These are phyloP conservation scores for Scrobipalpa costella DNA, from an alignment of 2,888 invertebrate species.

Conservation along the genomic window DNA sequence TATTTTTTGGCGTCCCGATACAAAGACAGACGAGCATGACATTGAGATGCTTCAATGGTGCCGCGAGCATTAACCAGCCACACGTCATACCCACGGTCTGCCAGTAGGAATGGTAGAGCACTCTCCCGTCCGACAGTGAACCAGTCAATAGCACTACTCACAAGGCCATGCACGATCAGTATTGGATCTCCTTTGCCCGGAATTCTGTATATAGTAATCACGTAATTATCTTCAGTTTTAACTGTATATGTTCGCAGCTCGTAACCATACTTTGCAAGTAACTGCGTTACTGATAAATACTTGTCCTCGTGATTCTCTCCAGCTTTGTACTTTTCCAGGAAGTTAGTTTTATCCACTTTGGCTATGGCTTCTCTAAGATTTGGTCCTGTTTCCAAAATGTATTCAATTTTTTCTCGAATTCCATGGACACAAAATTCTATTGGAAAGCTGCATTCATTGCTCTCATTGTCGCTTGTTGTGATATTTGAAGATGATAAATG, in stretches of 20 bases:
- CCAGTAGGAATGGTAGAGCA: constrained; percentile 71
- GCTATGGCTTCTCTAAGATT: constrained; percentile 3
- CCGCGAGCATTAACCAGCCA: constrained; percentile 92
- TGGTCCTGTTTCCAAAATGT: constrained; percentile 6
- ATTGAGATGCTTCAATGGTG: constrained; percentile 80
- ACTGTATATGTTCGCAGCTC: constrained; percentile 50
- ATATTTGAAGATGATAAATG: background rate
- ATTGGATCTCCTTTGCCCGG: constrained; percentile 53
- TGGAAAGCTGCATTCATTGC: constrained; percentile 2
- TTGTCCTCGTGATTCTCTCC: constrained; percentile 41
- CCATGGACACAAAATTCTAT: background rate
- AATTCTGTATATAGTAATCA: constrained; percentile 55
- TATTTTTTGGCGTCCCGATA: constrained; percentile 59
- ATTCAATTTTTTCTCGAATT: background rate
- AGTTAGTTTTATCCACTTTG: constrained; percentile 8
- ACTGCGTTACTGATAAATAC: constrained; percentile 41
- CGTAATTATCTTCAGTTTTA: constrained; percentile 57
- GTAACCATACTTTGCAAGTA: constrained; percentile 57
- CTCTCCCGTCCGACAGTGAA: constrained; percentile 55
- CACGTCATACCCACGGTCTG: constrained; percentile 84
- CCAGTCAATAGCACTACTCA: constrained; percentile 63
- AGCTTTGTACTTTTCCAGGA: constrained; percentile 17
- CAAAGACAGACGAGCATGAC: constrained; percentile 69
- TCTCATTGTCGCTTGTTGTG: background rate
- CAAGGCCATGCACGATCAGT: constrained; percentile 64